These are phyloP conservation scores for Orthonevra nobilis DNA, from an alignment of 2,888 invertebrate species.

Conservation along the genomic window DNA sequence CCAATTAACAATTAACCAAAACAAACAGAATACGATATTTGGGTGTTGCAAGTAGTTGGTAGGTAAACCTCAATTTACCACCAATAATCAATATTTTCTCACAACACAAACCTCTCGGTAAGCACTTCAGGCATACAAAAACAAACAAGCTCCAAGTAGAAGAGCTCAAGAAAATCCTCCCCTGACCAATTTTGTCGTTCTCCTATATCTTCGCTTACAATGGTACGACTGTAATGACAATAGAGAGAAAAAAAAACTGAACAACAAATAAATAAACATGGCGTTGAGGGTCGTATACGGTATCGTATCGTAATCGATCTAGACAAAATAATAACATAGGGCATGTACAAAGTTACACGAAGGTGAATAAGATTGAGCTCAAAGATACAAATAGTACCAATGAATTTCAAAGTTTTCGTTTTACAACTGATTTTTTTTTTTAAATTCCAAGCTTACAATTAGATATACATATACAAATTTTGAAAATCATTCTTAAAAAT, in stretches of 20 bases:
- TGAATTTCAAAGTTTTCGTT: no score
- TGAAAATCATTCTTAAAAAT: no score
- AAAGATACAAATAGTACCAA: conserved; percentile 26
- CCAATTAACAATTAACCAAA: conserved; percentile 35
- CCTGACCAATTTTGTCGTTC: conserved; percentile 7
- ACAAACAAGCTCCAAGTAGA: conserved; percentile 36
- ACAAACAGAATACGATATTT: conserved; percentile 8
- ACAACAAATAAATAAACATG: conserved; percentile 18
- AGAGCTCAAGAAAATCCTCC: conserved; percentile 24
- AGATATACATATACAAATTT: no score
- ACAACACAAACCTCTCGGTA: conserved; percentile 35
- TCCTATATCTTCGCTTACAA: background rate
- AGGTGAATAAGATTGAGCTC: background rate
- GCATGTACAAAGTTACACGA: background rate
- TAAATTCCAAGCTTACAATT: no score
- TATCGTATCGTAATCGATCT: conserved; percentile 46
- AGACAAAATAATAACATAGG: conserved; percentile 17
- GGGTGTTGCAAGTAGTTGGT: conserved; percentile 46
- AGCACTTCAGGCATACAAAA: conserved; percentile 27
- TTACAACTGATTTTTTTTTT: no score
- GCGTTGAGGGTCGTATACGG: conserved; percentile 4
- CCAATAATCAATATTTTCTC: conserved; percentile 49
- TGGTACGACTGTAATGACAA: background rate
- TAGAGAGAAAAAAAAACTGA: background rate
- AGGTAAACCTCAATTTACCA: conserved; percentile 42